A percentile compares a stretch with the other conserved stretches of the same genome.
phyloP scores from a whole-genome alignment of 2,888 invertebrate species.

The Drosophila stalkeri region DNA sequence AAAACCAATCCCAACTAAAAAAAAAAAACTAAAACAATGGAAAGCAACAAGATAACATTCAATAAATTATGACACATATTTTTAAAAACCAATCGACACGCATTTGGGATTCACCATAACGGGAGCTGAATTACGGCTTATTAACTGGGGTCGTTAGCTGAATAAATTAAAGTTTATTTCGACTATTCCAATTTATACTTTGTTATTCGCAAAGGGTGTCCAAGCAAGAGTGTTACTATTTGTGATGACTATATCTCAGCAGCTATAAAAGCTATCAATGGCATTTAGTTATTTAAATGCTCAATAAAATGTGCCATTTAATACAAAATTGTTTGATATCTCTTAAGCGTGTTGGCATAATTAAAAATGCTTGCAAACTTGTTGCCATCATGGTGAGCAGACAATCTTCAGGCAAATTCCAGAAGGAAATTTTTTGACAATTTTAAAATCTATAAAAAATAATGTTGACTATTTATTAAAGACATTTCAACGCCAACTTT shows the following conservation, averaged over 20 bases:
- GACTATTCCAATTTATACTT: not conserved
- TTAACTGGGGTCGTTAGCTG: not conserved
- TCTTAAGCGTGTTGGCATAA: too few species aligned
- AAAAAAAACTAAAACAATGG: slow-evolving; percentile 29
- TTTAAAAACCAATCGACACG: slow-evolving; percentile 60
- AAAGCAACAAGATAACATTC: slow-evolving; percentile 27
- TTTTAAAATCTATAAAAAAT: too few species aligned
- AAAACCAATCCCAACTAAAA: slow-evolving; percentile 60
- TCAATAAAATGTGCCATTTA: not conserved
- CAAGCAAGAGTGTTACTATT: not conserved
- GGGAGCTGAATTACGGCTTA: not conserved
- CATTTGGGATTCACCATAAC: not conserved
- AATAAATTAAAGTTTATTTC: not conserved
- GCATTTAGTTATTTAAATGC: not conserved
- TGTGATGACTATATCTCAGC: not conserved
- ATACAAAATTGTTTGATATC: too few species aligned
- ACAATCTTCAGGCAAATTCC: too few species aligned
- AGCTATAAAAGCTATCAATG: not conserved
- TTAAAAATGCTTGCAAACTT: too few species aligned
- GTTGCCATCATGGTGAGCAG: too few species aligned
- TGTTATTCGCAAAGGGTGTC: not conserved
- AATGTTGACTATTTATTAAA: too few species aligned
- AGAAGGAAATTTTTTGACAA: too few species aligned
- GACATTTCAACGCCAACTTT: too few species aligned
- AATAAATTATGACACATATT: slow-evolving; percentile 65